A percentile compares a stretch with the other conserved stretches of the same genome.
These are phyloP conservation scores for Caenorhabditis sp. DNA, from an alignment of 2,888 invertebrate genomes.

Conservation along the genomic window DNA sequence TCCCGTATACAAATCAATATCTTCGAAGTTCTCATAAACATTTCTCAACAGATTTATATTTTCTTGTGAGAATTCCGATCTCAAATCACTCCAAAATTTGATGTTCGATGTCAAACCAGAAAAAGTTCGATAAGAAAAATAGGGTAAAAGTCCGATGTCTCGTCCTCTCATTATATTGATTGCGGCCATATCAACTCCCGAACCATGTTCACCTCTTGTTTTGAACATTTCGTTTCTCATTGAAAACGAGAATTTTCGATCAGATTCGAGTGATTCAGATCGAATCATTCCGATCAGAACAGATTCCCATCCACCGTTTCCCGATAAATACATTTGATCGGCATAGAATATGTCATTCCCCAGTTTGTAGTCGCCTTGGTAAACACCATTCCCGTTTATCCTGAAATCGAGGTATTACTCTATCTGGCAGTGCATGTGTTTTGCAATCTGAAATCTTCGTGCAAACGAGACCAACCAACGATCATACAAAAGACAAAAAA, in stretches of 20 bases:
- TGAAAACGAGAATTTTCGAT: constrained; percentile 50
- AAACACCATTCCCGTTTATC: constrained; percentile 22
- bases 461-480: too few species aligned
- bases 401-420: too few species aligned
- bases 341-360: constrained; percentile 40
- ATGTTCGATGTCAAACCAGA: constrained; percentile 37
- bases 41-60: constrained; percentile 34
- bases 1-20: constrained; percentile 52
- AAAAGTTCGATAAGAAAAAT: constrained; percentile 18
- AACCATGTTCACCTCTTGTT: constrained; percentile 79
- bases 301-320: constrained; percentile 28
- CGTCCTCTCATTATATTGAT: constrained; percentile 83
- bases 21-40: constrained; percentile 43
- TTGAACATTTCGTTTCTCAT: constrained; percentile 77
- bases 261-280: constrained; percentile 41
- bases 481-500: too few species aligned
- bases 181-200: constrained; percentile 88
- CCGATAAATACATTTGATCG: constrained; percentile 23
- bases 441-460: too few species aligned
- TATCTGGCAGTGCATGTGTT: too few species aligned
- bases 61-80: constrained; percentile 29
- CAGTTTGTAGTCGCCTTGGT: constrained; percentile 17
- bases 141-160: constrained; percentile 46
- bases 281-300: constrained; percentile 47
- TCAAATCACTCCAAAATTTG: constrained; percentile 38